Evolutionary conservation across 37 sponge, comb jelly and placozoan genomes (phyloP), one percentile per base, ranked within the genome.

Genomic region (Eunapius fragilis): DNA sequence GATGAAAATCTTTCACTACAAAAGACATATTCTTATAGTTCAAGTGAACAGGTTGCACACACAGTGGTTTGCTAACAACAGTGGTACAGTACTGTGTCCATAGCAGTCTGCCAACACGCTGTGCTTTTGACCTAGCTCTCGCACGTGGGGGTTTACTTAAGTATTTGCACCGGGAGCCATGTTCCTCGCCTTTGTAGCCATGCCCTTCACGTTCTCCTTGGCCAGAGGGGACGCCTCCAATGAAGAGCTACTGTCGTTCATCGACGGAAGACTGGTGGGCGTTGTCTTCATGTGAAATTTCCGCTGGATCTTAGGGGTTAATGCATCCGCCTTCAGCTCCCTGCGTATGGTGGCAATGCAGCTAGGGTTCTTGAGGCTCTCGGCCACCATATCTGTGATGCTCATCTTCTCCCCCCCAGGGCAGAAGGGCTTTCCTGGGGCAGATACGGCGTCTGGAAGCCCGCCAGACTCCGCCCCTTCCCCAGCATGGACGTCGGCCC

Each of bases 241-340:
- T 24, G 70, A 45, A 4, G 71, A 41, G 10, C 75, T 27, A 12
- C 25, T 70, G 26, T 76, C 68, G 26, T 71, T 32, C 36, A 89
- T 33, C 2, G 89, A 33, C 7, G 89, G 84, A 2, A 91, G 84
- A 30, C 80, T 79, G 19, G 58, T 80, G 11, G 68, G 77, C 9
- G 72, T 19, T 3, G 85, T 19, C 34, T 85, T 74, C 38, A 30
- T 22, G 2, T 24, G 75, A 35, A 93, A 89, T 50, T 84, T 93
- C 25, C 85, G 77, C 31, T 89, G 74, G 14, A 93, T 86, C 41
- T 84, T 89, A 37, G 94, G 94, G 69, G 94, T 93, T 31, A 93
- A 68, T 5, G 32, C 37, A n/a, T 89, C 94, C 13, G 84, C 71
- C 71, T 93, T 93, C 0, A 93, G 78, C 68, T 93, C 80, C 81